A percentile compares a stretch with the other conserved stretches of the same genome.
Conservation (phyloP, 2,113 vertebrate species). For the Solenodon paradoxus region DNA sequence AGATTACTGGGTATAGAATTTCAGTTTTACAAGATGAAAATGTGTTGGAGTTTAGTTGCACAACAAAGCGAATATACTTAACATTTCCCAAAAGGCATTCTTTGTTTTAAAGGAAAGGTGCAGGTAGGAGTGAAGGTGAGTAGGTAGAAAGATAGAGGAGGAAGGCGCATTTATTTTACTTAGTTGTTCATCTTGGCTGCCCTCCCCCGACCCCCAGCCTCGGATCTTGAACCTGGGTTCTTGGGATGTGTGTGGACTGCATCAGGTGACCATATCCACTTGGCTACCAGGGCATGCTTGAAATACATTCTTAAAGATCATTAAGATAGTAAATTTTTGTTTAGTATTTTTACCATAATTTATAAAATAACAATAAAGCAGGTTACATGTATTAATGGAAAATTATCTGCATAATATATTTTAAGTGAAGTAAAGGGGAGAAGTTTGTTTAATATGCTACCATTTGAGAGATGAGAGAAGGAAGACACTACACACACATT, state of each 20-base stretch:
- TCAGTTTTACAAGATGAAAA: neutral
- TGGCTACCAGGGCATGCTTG: too few relatives aligned
- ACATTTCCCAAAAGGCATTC: neutral
- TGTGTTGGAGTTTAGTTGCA: neutral
- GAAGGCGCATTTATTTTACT: too few relatives aligned
- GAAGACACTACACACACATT: neutral
- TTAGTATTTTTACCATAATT: neutral
- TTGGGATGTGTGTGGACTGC: too few relatives aligned
- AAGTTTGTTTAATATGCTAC: neutral
- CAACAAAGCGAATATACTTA: neutral
- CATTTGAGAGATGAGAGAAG: neutral
- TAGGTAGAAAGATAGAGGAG: too few relatives aligned
- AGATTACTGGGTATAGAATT: neutral
- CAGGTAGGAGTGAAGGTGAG: too few relatives aligned
- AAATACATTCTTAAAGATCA: too few relatives aligned
- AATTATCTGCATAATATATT: neutral
- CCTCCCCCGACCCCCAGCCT: too few relatives aligned
- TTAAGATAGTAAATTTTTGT: too few relatives aligned
- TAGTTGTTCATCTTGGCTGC: too few relatives aligned
- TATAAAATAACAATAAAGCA: neutral
- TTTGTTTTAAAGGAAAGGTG: neutral
- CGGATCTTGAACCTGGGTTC: too few relatives aligned
- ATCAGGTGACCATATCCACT: too few relatives aligned
- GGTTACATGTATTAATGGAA: neutral
- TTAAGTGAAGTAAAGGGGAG: neutral